phyloP scores from a whole-genome alignment of 2,888 invertebrate genomes.

The Achlya flavicornis region DNA sequence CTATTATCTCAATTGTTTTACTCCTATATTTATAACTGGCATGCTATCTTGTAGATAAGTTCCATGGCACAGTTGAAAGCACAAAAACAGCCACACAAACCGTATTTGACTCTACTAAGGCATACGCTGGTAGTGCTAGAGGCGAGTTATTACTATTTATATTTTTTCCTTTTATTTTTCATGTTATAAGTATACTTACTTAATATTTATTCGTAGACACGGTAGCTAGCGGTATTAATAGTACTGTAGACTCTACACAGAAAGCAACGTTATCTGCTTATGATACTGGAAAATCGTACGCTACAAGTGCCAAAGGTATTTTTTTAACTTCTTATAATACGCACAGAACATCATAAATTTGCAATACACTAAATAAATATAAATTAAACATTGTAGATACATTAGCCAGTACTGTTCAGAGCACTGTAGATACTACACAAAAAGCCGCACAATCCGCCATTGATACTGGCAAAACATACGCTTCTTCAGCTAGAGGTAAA shows the following conservation, averaged over 20 bases:
- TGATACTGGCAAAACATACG: conserved; percentile 57
- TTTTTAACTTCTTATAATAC: background rate
- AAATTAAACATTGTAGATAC: conserved; percentile 56
- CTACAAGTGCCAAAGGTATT: conserved; percentile 50
- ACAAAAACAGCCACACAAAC: conserved; percentile 53
- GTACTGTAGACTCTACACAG: conserved; percentile 50
- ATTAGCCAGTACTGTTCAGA: conserved; percentile 50
- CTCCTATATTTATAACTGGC: background rate
- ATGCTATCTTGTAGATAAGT: conserved; percentile 14
- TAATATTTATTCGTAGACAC: conserved; percentile 38
- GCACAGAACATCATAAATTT: background rate
- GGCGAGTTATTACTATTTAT: conserved; percentile 27
- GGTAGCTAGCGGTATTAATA: conserved; percentile 44
- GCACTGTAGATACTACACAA: conserved; percentile 59
- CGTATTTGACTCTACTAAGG: conserved; percentile 40
- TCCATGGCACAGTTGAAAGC: conserved; percentile 33
- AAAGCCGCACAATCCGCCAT: conserved; percentile 55
- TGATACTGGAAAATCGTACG: conserved; percentile 50
- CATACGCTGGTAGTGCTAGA: conserved; percentile 33
- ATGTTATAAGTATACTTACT: conserved; percentile 13
- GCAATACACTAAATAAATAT: conserved; percentile 9
- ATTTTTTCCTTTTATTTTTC: conserved; percentile 23
- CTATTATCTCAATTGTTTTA: background rate
- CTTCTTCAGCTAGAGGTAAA: conserved; percentile 52
- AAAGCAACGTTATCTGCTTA: conserved; percentile 50